Conservation (phyloP, 1,140 invertebrate genomes). For the Diachasmimorpha longicaudata region DNA sequence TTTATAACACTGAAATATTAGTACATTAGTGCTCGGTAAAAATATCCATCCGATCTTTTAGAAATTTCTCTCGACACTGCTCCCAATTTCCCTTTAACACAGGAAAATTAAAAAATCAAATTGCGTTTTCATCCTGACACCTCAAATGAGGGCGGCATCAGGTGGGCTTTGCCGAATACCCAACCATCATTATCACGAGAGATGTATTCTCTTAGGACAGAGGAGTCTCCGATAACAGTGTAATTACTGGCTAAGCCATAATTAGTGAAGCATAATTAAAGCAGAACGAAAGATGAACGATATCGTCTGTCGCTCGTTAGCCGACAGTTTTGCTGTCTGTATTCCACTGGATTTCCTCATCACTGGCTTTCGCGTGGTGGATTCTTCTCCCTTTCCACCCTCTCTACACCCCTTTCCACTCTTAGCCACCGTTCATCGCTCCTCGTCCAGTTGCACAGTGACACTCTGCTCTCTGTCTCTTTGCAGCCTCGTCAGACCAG, state of each 20-base stretch:
- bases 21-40: too few species aligned
- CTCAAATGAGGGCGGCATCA: background rate
- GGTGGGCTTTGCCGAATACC: conserved; percentile 33
- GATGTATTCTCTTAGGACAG: conserved; percentile 51
- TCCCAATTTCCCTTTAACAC: too few species aligned
- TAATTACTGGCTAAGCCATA: conserved; percentile 56
- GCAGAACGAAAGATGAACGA: conserved; percentile 56
- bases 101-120: background rate
- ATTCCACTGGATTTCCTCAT: conserved; percentile 16
- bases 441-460: background rate
- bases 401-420: background rate
- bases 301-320: conserved; percentile 59
- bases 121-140: background rate
- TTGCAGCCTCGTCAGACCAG: background rate
- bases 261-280: conserved; percentile 58
- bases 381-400: background rate
- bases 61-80: too few species aligned
- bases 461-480: background rate
- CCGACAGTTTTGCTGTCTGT: conserved; percentile 53
- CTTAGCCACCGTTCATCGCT: background rate
- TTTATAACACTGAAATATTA: too few species aligned
- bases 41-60: too few species aligned
- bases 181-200: conserved; percentile 49
- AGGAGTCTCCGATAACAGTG: conserved; percentile 55
- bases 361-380: background rate